Evolutionary conservation across 2,888 invertebrate species (phyloP), one percentile per base, ranked within the genome.

Genomic region (Chironomus riparius): DNA sequence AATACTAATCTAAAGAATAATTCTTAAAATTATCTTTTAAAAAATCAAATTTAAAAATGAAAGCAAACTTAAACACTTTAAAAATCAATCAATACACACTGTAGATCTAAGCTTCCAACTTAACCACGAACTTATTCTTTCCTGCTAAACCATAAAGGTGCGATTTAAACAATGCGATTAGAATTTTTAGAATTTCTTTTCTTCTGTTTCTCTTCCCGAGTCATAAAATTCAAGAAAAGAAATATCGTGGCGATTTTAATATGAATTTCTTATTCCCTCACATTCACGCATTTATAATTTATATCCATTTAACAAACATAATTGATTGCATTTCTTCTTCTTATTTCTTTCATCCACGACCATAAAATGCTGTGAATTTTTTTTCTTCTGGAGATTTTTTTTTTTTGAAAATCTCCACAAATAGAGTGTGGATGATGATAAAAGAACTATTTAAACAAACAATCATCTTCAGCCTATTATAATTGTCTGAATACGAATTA

Each of bases 401-500:
- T 12, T 48, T 1, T 3, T 6, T 56, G 5, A 56, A 56, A 15
- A 38, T 38, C 50, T 50, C 13, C 15, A 15, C 15, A 56, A 18
- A 56, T 15, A 56, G 56, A 15, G 15, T 18, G 56, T 18, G 38
- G 56, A 56, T 18, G 56, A 56, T 56, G 56, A 56, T 56, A 56
- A 65, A 21, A 21, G 24, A 65, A 65, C 5, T 24, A 24, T 74
- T 74, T 74, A 74, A 74, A 74, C 74, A 74, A 74, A 74, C 74
- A 74, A 65, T 74, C 73, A 56, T 22, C 62, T 21, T 24, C n/a
- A 24, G 24, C 18, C 68, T 65, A 74, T 74, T 74, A 74, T 74
- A 74, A 74, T 74, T 74, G 68, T 24, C 72, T 47, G 74, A 68
- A 68, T 74, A 68, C 65, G 61, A 74, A 74, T 74, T 74, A 68